Evolutionary conservation across 2,888 invertebrate species (phyloP).

Genomic region (Caenorhabditis uteleia): DNA sequence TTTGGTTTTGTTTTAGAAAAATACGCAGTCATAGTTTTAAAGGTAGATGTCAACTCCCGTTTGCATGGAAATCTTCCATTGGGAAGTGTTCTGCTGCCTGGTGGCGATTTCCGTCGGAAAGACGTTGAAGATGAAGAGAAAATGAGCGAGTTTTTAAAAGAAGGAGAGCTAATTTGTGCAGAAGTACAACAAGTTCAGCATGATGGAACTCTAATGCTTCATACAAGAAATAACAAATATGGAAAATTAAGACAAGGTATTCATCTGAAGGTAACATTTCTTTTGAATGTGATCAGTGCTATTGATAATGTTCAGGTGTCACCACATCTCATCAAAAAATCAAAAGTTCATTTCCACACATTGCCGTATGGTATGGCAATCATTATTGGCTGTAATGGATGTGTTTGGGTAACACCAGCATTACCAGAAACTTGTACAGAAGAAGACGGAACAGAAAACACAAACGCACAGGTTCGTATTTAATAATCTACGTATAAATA

Average conservation of each 20-base stretch:
- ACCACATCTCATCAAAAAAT: constrained; percentile 86
- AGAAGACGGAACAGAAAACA: constrained; percentile 79
- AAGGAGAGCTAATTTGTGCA: constrained; percentile 92
- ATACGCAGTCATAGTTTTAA: background rate
- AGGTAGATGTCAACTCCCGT: constrained; percentile 80
- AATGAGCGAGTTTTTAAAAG: constrained; percentile 91
- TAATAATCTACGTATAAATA: background rate
- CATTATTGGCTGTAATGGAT: constrained; percentile 90
- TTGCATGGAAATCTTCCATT: constrained; percentile 84
- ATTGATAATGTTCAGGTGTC: constrained; percentile 84
- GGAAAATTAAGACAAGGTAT: constrained; percentile 80
- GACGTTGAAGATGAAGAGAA: constrained; percentile 83
- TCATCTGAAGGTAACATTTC: constrained; percentile 46
- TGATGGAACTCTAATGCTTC: constrained; percentile 89
- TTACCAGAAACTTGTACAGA: constrained; percentile 72
- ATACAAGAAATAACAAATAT: constrained; percentile 94
- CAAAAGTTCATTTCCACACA: constrained; percentile 94
- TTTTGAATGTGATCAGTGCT: background rate
- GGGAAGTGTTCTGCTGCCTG: constrained; percentile 95
- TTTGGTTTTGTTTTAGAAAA: constrained; percentile 40
- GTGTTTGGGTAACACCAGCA: constrained; percentile 78
- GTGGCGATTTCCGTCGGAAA: constrained; percentile 79
- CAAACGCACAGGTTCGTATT: constrained; percentile 69
- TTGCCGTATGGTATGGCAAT: constrained; percentile 88
- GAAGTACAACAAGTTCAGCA: constrained; percentile 75